Evolutionary conservation across 2,797 vertebrate genomes (phyloP).

Genomic region (Hipposideros larvatus): DNA sequence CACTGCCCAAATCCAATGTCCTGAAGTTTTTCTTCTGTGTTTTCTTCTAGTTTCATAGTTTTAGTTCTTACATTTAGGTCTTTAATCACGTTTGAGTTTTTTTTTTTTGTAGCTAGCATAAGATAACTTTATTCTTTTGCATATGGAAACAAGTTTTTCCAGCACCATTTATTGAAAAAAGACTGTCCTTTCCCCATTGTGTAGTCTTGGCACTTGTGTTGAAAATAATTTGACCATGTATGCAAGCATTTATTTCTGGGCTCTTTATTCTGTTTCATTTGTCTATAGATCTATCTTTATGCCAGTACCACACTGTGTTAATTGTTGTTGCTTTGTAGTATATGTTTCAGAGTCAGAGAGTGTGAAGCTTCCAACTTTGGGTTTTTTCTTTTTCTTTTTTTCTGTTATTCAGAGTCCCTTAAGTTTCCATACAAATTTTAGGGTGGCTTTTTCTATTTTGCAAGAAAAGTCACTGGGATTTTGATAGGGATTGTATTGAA

Average conservation of each 20-base stretch:
- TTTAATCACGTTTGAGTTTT: no score
- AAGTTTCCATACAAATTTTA: no score
- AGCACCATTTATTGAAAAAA: not conserved
- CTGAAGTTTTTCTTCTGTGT: not conserved
- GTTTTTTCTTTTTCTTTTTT: no score
- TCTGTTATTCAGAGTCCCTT: no score
- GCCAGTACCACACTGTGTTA: not conserved
- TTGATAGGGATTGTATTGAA: no score
- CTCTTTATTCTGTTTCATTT: not conserved
- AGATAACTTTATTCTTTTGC: not conserved
- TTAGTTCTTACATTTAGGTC: not conserved
- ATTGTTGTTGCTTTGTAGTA: not conserved
- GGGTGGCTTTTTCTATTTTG: no score
- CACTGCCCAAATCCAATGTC: not conserved
- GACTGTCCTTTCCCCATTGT: not conserved
- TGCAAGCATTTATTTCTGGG: not conserved
- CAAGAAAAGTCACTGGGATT: no score
- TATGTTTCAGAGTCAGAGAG: not conserved
- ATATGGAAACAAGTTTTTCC: not conserved
- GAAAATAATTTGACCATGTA: not conserved
- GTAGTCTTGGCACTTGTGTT: not conserved
- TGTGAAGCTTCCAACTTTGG: not conserved
- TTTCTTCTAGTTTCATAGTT: not conserved
- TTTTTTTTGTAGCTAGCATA: not conserved
- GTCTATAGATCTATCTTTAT: not conserved